Percentiles rank a stretch among this genome's conserved stretches.
Evolutionary conservation across 2,113 vertebrate genomes (phyloP).

Genomic region (Rhabdornis inornatus): DNA sequence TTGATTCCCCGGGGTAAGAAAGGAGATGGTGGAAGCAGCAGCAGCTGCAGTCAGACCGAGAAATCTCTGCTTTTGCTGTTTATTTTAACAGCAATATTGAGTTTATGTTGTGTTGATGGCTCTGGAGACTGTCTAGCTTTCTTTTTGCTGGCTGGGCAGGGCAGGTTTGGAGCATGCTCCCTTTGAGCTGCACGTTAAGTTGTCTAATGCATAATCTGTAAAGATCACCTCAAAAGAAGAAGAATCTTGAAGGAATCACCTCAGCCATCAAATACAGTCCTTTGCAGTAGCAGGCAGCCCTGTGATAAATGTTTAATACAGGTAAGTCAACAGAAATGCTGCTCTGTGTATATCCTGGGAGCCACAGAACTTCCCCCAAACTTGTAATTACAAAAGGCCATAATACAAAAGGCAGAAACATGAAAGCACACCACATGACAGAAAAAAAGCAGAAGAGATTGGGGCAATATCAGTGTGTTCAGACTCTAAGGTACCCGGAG

Average conservation of each 20-base stretch:
- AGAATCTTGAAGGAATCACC: neutral
- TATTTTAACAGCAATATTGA: neutral
- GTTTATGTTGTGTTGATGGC: neutral
- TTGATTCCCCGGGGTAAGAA: neutral
- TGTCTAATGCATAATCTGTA: neutral
- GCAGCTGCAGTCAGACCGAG: neutral
- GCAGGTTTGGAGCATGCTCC: neutral
- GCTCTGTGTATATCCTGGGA: neutral
- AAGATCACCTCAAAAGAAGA: neutral
- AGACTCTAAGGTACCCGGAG: neutral
- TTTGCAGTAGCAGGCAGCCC: neutral
- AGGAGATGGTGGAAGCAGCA: neutral
- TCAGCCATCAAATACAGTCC: neutral
- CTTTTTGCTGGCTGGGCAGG: neutral
- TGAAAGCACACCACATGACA: neutral
- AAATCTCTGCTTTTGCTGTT: neutral
- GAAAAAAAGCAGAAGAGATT: neutral
- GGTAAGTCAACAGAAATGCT: neutral
- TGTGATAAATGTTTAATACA: neutral
- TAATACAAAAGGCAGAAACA: neutral
- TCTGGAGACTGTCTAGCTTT: neutral
- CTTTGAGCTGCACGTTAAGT: neutral
- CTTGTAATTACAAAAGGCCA: neutral
- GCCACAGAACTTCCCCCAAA: neutral
- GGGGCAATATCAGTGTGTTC: neutral